Evolutionary conservation across 2,113 vertebrate genomes (phyloP).

Genomic region (Leptosomus discolor): DNA sequence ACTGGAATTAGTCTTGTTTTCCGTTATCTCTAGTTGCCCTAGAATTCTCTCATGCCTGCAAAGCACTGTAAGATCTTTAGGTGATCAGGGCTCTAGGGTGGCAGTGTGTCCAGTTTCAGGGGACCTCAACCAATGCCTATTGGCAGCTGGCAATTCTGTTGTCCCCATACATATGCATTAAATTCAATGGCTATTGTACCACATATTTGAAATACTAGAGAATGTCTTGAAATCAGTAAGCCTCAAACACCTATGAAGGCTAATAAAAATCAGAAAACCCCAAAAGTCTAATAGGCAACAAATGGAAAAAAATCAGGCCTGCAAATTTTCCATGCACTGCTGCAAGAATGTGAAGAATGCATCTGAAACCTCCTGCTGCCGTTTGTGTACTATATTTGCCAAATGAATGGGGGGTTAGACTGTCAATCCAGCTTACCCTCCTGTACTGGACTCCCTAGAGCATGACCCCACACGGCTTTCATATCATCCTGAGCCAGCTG

Average conservation of each 20-base stretch:
- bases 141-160: not conserved
- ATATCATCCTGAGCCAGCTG: not conserved
- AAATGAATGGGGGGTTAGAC: not conserved
- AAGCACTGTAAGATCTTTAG: not conserved
- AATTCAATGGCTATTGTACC: not conserved
- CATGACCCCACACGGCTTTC: not conserved
- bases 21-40: slow-evolving; percentile 7
- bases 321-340: not conserved
- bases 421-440: not conserved
- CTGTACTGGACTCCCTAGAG: not conserved
- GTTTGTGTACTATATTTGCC: not conserved
- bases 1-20: slow-evolving; percentile 12
- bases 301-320: not conserved
- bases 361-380: not conserved
- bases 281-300: not conserved
- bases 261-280: not conserved
- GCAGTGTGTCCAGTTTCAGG: not conserved
- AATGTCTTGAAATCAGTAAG: not conserved
- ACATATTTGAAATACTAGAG: not conserved
- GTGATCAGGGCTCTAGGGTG: not conserved
- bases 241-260: not conserved
- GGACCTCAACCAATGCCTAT: not conserved
- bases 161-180: not conserved
- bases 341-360: not conserved
- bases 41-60: not conserved